These are phyloP conservation scores for Drosophila falleni DNA, from an alignment of 2,888 invertebrate genomes.

Conservation along the genomic window DNA sequence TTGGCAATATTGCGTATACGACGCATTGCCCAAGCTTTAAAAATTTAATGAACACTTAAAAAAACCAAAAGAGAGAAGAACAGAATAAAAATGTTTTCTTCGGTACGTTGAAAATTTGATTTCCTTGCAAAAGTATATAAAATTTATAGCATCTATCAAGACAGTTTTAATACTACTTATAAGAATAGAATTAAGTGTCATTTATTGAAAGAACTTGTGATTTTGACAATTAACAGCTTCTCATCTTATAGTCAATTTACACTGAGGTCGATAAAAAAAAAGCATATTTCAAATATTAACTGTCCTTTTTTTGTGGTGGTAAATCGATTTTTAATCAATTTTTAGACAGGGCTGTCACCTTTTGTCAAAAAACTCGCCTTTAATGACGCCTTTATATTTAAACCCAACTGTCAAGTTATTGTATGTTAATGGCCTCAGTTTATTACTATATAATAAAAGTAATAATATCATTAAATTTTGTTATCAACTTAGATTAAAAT, in stretches of 20 bases:
- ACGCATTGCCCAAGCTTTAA: conserved; percentile 17
- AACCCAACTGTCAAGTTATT: too few species aligned
- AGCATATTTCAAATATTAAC: too few species aligned
- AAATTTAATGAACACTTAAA: conserved; percentile 5
- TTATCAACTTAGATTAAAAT: not conserved
- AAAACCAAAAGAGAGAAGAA: not conserved
- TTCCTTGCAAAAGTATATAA: not conserved
- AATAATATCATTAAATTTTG: not conserved
- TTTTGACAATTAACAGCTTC: not conserved
- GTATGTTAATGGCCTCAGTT: too few species aligned
- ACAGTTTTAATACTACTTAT: not conserved
- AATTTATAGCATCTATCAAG: not conserved
- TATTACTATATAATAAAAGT: not conserved
- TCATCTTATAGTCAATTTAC: too few species aligned
- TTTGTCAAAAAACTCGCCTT: too few species aligned
- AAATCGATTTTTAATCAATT: too few species aligned
- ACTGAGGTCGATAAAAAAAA: too few species aligned
- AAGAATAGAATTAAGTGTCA: not conserved
- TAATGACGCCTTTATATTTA: too few species aligned
- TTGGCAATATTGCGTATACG: conserved; percentile 38
- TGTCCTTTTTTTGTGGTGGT: too few species aligned
- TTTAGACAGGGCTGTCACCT: too few species aligned
- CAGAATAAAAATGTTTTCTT: too few species aligned
- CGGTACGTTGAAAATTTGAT: not conserved
- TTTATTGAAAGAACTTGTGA: not conserved